phyloP scores from a whole-genome alignment of 1,140 invertebrate species.

The Temnothorax nylanderi region DNA sequence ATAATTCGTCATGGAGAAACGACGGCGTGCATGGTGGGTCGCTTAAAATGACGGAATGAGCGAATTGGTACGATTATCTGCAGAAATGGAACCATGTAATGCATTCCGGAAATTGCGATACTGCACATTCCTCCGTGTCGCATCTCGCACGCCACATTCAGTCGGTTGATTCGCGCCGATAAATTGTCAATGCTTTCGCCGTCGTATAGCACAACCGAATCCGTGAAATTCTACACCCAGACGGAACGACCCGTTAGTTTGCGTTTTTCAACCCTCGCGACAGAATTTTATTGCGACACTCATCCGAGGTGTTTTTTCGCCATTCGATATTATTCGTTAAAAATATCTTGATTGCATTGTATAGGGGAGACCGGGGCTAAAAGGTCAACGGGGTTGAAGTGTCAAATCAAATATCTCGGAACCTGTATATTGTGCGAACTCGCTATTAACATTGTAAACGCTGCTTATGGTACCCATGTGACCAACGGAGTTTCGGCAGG shows the following conservation, averaged over 20 bases:
- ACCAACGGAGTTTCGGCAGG: too few species aligned
- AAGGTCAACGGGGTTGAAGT: too few species aligned
- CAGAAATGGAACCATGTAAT: constrained; percentile 67
- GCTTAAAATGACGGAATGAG: constrained; percentile 43
- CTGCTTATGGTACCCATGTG: too few species aligned
- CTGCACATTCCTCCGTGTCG: constrained; percentile 53
- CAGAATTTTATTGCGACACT: constrained; percentile 30
- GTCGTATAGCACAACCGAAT: constrained; percentile 57
- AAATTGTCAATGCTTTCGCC: constrained; percentile 66
- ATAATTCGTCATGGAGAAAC: not conserved
- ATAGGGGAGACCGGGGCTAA: too few species aligned
- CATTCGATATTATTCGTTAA: constrained; percentile 31
- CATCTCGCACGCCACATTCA: constrained; percentile 62
- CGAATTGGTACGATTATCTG: constrained; percentile 68
- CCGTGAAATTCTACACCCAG: constrained; percentile 59
- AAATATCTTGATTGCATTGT: not conserved
- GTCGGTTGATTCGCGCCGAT: constrained; percentile 62
- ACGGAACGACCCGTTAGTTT: constrained; percentile 45
- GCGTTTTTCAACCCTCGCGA: constrained; percentile 16
- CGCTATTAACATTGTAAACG: too few species aligned
- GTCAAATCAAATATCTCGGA: too few species aligned
- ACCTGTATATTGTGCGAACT: too few species aligned
- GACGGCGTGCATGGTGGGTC: not conserved
- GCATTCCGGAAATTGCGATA: constrained; percentile 75
- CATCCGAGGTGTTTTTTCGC: not conserved